Evolutionary conservation across 2,113 vertebrate genomes (phyloP).

Genomic region (Odobenus rosmarus): DNA sequence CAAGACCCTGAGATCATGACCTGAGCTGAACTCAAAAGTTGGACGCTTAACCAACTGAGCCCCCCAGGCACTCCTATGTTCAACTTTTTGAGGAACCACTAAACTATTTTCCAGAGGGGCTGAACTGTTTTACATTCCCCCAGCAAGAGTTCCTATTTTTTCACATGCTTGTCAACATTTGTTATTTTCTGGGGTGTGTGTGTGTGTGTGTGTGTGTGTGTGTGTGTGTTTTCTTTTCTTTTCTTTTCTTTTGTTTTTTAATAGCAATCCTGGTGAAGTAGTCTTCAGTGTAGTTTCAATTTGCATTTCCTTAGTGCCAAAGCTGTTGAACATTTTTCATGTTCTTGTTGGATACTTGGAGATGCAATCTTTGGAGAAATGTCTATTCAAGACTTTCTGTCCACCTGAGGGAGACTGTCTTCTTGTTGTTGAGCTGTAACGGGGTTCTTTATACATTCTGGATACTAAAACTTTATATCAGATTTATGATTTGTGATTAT

Average conservation of each 20-base stretch:
- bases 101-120: neutral
- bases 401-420: neutral
- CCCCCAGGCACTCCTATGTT: neutral
- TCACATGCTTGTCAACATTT: neutral
- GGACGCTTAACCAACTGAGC: neutral
- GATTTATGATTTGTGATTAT: neutral
- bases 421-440: neutral
- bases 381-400: neutral
- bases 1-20: neutral
- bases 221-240: neutral
- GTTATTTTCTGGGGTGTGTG: neutral
- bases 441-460: neutral
- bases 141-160: neutral
- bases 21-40: neutral
- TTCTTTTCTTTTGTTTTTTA: too few species aligned
- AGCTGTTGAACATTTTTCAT: neutral
- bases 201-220: too few species aligned
- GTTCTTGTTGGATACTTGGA: neutral
- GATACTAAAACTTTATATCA: neutral
- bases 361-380: neutral
- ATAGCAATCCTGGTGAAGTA: neutral
- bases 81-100: neutral
- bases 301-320: neutral
- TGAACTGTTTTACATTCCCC: neutral
- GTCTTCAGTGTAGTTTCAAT: neutral